Base-by-base conservation (phyloP, 2,888 invertebrate species). In the Leptodirus hochenwartii region DNA sequence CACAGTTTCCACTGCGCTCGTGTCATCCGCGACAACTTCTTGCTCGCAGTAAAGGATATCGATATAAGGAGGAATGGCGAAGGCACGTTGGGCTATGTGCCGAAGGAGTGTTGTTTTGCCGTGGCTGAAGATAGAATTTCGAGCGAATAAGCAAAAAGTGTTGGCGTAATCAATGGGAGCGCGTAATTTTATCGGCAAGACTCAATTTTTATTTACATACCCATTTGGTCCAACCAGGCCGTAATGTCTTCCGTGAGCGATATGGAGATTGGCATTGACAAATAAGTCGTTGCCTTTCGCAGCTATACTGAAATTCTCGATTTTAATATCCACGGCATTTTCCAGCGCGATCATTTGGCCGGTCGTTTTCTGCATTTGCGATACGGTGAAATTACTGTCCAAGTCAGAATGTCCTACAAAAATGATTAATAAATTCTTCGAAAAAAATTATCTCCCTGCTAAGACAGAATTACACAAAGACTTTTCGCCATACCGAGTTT, bases 191-290 rank as follows among this genome's bases (percentile, higher is more conserved):
- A n/a, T n/a, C n/a, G n/a, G n/a, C n/a, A n/a, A n/a, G n/a, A n/a
- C n/a, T n/a, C n/a, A n/a, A n/a, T n/a, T n/a, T 14, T 10, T 23
- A 23, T 5, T 25, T 22, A 45, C 57, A 51, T 55, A 77, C 74
- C 88, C 98, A 54, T 98, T 98, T 1, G 98, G 98, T 14, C 98
- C 98, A 2, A 99, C 96, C 4, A 98, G 62, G 45, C 98, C 98
- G 55, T 99, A 99, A 43, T 90, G 71, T 25, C 96, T 69, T 0
- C 93, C 90, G 46, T 80, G 72, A 0, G 95, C 91, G 42, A 99
- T 93, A 29, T 87, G 60, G 17, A 99, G 59, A 52, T 75, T 85
- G 0, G 98, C 95, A 54, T 98, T 96, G 17, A 90, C 80, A 54
- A 99, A 96, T 25, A 98, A 62, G 49, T 95, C 90, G 46, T 98